phyloP scores from a whole-genome alignment of 2,888 invertebrate species.

The Aphelenchoides bicaudatus region DNA sequence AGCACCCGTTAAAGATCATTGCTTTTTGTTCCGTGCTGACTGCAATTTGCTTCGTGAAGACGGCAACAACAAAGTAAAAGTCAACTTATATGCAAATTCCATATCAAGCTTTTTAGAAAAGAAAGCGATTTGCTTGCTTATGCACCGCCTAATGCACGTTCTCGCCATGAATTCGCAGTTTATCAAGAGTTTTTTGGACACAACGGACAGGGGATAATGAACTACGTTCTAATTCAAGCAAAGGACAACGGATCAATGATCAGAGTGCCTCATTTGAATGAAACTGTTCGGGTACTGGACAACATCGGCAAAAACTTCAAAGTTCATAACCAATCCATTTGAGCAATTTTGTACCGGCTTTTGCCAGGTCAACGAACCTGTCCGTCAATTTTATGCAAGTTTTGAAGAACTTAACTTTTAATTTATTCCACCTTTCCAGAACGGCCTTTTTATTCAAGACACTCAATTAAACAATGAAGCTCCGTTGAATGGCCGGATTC shows the following conservation, averaged over 20 bases:
- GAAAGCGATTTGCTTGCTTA: slow-evolving; percentile 27
- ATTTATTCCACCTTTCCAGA: slow-evolving; percentile 28
- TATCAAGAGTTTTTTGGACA: slow-evolving; percentile 41
- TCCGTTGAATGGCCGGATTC: slow-evolving; percentile 36
- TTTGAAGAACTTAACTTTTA: not conserved
- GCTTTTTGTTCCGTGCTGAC: slow-evolving; percentile 44
- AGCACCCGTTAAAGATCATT: slow-evolving; percentile 44
- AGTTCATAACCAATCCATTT: slow-evolving; percentile 12
- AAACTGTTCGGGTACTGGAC: slow-evolving; percentile 31
- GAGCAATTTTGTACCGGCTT: slow-evolving; percentile 51
- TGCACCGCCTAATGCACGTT: slow-evolving; percentile 28
- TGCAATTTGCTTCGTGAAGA: slow-evolving; percentile 44
- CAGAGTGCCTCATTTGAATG: slow-evolving; percentile 32
- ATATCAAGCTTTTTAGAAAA: slow-evolving; percentile 21
- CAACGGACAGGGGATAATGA: slow-evolving; percentile 42
- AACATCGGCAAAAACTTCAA: slow-evolving; percentile 14
- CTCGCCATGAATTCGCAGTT: slow-evolving; percentile 23
- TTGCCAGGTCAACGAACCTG: slow-evolving; percentile 56
- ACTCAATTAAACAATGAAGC: slow-evolving; percentile 26
- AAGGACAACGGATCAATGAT: slow-evolving; percentile 38
- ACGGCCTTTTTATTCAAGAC: slow-evolving; percentile 43
- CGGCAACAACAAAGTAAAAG: slow-evolving; percentile 30
- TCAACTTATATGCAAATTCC: not conserved
- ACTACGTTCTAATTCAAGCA: slow-evolving; percentile 35
- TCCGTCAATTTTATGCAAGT: slow-evolving; percentile 46